Evolutionary conservation across 2,113 vertebrate species (phyloP).

Genomic region (Otocyon megalotis): DNA sequence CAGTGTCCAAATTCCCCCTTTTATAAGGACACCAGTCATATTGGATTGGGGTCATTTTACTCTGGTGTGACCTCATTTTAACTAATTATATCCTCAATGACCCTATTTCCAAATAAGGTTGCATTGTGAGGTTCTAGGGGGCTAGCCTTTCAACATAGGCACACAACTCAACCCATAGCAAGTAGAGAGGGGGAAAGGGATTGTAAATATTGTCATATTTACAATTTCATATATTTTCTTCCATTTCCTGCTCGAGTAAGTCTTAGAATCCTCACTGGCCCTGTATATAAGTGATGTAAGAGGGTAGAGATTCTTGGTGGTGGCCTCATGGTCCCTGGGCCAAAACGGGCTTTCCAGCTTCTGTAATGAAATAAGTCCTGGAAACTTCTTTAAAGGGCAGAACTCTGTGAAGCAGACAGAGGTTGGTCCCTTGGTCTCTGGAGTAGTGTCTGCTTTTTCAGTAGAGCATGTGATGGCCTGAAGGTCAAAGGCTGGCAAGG

Average conservation of each 20-base stretch:
- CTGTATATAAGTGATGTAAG: accelerated
- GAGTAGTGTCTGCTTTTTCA: neutral
- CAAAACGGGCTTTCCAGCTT: neutral
- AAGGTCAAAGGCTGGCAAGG: neutral
- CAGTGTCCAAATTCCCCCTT: neutral
- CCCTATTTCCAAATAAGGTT: neutral
- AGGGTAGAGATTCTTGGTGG: neutral
- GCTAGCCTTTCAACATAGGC: neutral
- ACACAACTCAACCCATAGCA: neutral
- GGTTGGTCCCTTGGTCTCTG: neutral
- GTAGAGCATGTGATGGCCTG: neutral
- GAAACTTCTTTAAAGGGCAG: neutral
- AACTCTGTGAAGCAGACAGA: neutral
- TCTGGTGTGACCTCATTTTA: neutral
- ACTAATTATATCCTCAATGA: neutral
- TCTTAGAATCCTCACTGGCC: neutral
- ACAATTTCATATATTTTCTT: neutral
- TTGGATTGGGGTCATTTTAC: neutral
- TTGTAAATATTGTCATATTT: neutral
- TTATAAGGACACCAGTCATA: neutral
- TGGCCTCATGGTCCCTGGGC: neutral
- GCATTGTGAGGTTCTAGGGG: neutral
- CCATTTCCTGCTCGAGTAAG: neutral
- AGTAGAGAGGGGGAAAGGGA: neutral
- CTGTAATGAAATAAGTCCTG: accelerated